Conservation (phyloP, 2,888 invertebrate species). For the Cenopis cana region DNA sequence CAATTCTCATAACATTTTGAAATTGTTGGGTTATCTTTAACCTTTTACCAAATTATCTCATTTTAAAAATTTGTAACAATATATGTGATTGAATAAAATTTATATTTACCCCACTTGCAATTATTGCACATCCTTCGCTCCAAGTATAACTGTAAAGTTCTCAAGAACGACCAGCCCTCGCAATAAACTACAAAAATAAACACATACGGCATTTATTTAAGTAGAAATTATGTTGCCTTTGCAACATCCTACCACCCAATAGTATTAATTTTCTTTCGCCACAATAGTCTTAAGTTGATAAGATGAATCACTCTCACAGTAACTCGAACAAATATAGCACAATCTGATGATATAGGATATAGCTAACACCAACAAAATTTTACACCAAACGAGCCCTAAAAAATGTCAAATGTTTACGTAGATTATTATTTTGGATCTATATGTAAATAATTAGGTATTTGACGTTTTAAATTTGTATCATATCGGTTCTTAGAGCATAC, state of each 20-base stretch:
- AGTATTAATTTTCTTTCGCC: conserved; percentile 2
- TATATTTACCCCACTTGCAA: not conserved
- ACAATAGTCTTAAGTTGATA: not conserved
- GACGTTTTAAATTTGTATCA: conserved; percentile 14
- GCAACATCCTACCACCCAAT: too few relatives aligned
- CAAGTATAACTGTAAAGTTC: not conserved
- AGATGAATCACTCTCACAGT: not conserved
- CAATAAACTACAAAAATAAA: conserved; percentile 11
- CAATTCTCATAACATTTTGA: not conserved
- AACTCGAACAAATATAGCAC: not conserved
- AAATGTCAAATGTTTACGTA: not conserved
- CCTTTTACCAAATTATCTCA: not conserved
- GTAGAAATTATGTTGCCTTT: too few relatives aligned
- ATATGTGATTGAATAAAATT: not conserved
- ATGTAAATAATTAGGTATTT: conserved; percentile 1
- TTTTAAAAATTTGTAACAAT: not conserved
- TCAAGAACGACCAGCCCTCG: not conserved
- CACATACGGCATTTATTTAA: not conserved
- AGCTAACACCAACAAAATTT: conserved; percentile 6
- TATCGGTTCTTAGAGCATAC: not conserved
- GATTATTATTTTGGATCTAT: not conserved
- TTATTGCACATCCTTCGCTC: not conserved
- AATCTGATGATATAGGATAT: not conserved
- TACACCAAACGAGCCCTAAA: conserved; percentile 8
- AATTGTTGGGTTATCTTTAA: not conserved